phyloP scores from a whole-genome alignment of 2,888 invertebrate species.

The Eilema caniola region DNA sequence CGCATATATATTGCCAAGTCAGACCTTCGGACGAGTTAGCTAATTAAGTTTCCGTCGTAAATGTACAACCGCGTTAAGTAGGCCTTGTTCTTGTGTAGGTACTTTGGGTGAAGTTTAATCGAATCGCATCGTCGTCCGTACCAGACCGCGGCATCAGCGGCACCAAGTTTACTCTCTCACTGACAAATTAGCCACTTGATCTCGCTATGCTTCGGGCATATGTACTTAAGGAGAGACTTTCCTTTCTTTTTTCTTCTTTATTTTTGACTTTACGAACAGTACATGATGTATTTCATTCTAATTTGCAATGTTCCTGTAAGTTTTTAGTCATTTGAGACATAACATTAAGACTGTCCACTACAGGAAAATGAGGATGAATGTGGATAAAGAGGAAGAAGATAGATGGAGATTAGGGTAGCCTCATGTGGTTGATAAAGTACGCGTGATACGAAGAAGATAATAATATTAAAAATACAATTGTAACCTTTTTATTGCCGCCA shows the following conservation, averaged over 20 bases:
- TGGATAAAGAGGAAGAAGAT: no score
- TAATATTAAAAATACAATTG: no score
- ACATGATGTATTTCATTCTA: neutral
- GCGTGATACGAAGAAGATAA: no score
- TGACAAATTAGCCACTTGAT: conserved; percentile 85
- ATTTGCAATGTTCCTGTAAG: neutral
- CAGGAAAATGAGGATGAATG: neutral
- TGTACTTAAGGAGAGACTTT: conserved; percentile 68
- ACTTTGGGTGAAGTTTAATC: conserved; percentile 82
- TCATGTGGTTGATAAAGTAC: no score
- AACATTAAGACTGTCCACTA: neutral
- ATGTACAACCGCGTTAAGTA: conserved; percentile 76
- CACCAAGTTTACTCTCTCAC: conserved; percentile 69
- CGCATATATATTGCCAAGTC: conserved; percentile 39
- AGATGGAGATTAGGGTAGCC: no score
- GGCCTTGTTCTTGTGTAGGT: conserved; percentile 74
- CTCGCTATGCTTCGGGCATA: conserved; percentile 67
- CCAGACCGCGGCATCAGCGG: conserved; percentile 61
- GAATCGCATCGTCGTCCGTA: conserved; percentile 80
- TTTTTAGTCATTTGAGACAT: neutral
- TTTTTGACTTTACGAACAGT: conserved; percentile 41
- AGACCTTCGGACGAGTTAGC: conserved; percentile 70
- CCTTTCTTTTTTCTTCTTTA: conserved; percentile 61
- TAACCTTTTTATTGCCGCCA: no score
- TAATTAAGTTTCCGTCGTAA: conserved; percentile 81